phyloP scores from a whole-genome alignment of 2,113 vertebrate genomes.

The Romanogobio albipinnatus region DNA sequence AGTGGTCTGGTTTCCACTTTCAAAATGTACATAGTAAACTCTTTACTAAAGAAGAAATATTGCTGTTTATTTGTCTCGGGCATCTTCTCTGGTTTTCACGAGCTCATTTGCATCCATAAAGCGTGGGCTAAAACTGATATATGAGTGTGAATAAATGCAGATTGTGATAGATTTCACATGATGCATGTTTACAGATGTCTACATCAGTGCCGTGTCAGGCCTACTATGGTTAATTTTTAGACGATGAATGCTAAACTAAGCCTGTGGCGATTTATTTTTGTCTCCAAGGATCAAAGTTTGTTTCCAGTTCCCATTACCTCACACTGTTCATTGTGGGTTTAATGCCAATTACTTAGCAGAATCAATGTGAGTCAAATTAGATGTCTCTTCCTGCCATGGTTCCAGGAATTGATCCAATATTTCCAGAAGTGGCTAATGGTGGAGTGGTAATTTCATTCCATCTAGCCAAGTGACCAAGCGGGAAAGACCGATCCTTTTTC shows the following conservation, averaged over 20 bases:
- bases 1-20: slow-evolving; percentile 20
- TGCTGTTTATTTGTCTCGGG: neutral
- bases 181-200: neutral
- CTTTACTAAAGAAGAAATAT: slow-evolving; percentile 17
- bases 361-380: slow-evolving; percentile 64
- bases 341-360: slow-evolving; percentile 55
- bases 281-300: slow-evolving; percentile 65
- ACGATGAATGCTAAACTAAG: neutral
- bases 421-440: slow-evolving; percentile 65
- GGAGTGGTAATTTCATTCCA: slow-evolving; percentile 63
- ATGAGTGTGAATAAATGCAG: neutral
- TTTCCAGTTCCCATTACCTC: slow-evolving; percentile 61
- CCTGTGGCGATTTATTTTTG: neutral
- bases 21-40: slow-evolving; percentile 44
- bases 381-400: slow-evolving; percentile 56
- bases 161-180: neutral
- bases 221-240: neutral
- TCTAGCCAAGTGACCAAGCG: slow-evolving; percentile 44
- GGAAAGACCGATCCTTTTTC: slow-evolving; percentile 42
- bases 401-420: slow-evolving; percentile 69
- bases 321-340: slow-evolving; percentile 59
- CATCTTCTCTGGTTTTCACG: neutral
- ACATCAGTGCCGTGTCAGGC: neutral
- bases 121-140: neutral
- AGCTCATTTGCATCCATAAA: neutral